Percentiles rank a stretch among this genome's conserved stretches.
Conservation (phyloP, 2,113 vertebrate species). For the Rana temporaria region DNA sequence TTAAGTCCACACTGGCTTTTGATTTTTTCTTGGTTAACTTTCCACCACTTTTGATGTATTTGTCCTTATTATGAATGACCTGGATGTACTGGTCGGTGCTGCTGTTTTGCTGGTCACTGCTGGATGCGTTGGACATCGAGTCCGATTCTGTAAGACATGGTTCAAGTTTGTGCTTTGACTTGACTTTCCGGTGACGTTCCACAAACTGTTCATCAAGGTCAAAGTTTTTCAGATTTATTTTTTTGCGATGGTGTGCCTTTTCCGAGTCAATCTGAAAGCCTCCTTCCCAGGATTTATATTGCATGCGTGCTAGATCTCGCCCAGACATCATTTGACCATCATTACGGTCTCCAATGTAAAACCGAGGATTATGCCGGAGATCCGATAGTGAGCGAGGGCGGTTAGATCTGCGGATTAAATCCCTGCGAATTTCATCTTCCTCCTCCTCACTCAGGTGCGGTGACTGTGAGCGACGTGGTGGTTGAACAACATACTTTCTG, state of each 20-base stretch:
- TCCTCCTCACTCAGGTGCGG: slow-evolving; percentile 80
- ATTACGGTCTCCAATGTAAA: slow-evolving; percentile 76
- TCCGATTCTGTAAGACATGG: slow-evolving; percentile 85
- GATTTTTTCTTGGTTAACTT: slow-evolving; percentile 76
- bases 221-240: slow-evolving; percentile 65
- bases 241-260: slow-evolving; percentile 61
- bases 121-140: slow-evolving; percentile 84
- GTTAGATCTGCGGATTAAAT: slow-evolving; percentile 61
- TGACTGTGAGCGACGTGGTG: slow-evolving; percentile 67
- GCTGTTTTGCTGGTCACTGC: slow-evolving; percentile 89
- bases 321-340: slow-evolving; percentile 66
- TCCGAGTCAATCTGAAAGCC: slow-evolving; percentile 66
- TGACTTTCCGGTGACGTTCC: slow-evolving; percentile 73
- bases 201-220: slow-evolving; percentile 64
- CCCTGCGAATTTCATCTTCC: slow-evolving; percentile 69
- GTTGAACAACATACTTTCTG: slow-evolving; percentile 70
- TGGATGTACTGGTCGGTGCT: slow-evolving; percentile 88
- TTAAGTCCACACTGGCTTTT: slow-evolving; percentile 68
- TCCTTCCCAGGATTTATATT: slow-evolving; percentile 67
- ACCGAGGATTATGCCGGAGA: slow-evolving; percentile 74
- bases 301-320: slow-evolving; percentile 64
- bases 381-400: slow-evolving; percentile 79
- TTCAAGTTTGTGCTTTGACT: slow-evolving; percentile 73
- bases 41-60: slow-evolving; percentile 70
- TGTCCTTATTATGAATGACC: slow-evolving; percentile 82